Conservation (phyloP, 2,113 vertebrate genomes). For the Chloropsis cyanopogon region DNA sequence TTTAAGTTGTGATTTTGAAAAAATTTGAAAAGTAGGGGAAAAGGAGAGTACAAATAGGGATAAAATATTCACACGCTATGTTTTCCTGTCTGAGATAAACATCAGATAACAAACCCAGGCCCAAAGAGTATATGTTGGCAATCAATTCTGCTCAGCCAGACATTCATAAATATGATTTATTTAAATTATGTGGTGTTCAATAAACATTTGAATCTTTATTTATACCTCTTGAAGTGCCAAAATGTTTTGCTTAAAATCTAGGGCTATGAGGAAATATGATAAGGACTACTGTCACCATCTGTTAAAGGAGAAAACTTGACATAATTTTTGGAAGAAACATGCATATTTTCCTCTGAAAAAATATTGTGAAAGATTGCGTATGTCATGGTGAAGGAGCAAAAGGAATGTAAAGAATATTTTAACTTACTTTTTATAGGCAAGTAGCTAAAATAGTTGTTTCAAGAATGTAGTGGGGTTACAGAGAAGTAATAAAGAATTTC, state of each 20-base stretch:
- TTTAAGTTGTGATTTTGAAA: not conserved
- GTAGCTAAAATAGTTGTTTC: not conserved
- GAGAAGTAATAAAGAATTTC: not conserved
- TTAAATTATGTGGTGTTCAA: conserved; percentile 30
- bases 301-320: conserved; percentile 16
- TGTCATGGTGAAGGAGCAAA: conserved; percentile 9
- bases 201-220: conserved; percentile 48
- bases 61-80: not conserved
- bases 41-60: not conserved
- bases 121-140: conserved; percentile 11
- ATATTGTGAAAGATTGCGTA: conserved; percentile 18
- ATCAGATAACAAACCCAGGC: conserved; percentile 6
- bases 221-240: conserved; percentile 37
- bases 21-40: not conserved
- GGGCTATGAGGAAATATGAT: conserved; percentile 14
- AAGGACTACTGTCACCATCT: conserved; percentile 40
- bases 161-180: conserved; percentile 45
- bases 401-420: not conserved
- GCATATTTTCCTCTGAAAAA: conserved; percentile 25
- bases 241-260: conserved; percentile 29
- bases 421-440: not conserved
- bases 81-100: conserved; percentile 28
- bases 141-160: conserved; percentile 24
- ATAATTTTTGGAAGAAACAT: not conserved
- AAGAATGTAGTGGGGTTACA: not conserved